phyloP scores from a whole-genome alignment of 2,888 invertebrate species.

The Tineola bisselliella region DNA sequence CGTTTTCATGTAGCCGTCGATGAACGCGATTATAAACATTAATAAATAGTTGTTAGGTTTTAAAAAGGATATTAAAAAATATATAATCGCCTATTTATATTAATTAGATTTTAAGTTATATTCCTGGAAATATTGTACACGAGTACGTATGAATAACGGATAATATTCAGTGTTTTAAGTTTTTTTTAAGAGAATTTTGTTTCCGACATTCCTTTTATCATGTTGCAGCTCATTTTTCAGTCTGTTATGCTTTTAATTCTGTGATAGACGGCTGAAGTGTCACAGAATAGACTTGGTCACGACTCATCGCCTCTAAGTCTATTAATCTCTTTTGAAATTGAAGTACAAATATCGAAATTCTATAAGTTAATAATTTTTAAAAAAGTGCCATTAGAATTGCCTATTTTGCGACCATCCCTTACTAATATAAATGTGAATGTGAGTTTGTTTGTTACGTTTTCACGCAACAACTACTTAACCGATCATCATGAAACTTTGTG shows the following conservation, averaged over 20 bases:
- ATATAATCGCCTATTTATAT: background rate
- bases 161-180: too few species aligned
- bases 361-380: background rate
- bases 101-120: background rate
- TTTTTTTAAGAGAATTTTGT: too few species aligned
- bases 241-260: conserved; percentile 34
- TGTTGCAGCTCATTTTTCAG: conserved; percentile 14
- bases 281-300: conserved; percentile 34
- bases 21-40: background rate
- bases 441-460: too few species aligned
- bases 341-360: background rate
- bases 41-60: background rate
- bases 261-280: conserved; percentile 33
- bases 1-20: conserved; percentile 7
- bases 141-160: too few species aligned
- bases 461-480: too few species aligned
- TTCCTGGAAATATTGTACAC: background rate
- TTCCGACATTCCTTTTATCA: background rate
- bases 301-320: conserved; percentile 44
- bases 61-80: background rate
- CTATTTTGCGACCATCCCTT: too few species aligned
- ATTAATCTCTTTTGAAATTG: conserved; percentile 42
- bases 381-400: too few species aligned
- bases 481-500: too few species aligned
- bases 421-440: too few species aligned